phyloP scores from a whole-genome alignment of 1,140 invertebrate genomes.

The Leptinotarsa lineolata region DNA sequence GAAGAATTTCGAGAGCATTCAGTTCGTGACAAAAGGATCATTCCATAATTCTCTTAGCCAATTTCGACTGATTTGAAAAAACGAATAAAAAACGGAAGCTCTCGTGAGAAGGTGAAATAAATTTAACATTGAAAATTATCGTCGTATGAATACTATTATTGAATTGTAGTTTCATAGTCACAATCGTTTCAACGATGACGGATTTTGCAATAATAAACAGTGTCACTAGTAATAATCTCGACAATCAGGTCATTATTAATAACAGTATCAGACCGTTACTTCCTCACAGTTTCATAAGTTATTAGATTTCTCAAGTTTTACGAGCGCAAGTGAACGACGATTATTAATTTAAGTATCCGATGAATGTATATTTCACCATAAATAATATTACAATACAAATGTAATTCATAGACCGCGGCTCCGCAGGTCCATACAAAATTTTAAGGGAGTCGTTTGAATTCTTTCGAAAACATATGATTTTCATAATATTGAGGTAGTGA shows the following conservation, averaged over 20 bases:
- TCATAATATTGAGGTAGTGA: no score
- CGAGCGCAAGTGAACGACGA: no score
- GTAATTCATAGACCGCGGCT: no score
- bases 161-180: background rate
- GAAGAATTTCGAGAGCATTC: background rate
- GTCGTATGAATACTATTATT: background rate
- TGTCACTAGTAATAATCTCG: constrained; percentile 3
- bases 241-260: constrained; percentile 3
- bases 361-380: no score
- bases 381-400: no score
- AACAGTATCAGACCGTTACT: constrained; percentile 5
- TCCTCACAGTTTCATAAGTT: background rate
- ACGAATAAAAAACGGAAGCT: background rate
- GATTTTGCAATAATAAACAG: background rate
- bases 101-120: background rate
- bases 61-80: background rate
- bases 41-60: background rate
- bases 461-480: no score
- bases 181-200: background rate
- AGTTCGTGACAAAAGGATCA: background rate
- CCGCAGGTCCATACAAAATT: no score
- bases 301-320: background rate
- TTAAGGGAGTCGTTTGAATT: no score
- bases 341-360: no score
- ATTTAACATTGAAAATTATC: background rate